Evolutionary conservation across 1,140 invertebrate genomes (phyloP), one percentile per base, ranked within the genome.

Genomic region (Drosophila arizonae): DNA sequence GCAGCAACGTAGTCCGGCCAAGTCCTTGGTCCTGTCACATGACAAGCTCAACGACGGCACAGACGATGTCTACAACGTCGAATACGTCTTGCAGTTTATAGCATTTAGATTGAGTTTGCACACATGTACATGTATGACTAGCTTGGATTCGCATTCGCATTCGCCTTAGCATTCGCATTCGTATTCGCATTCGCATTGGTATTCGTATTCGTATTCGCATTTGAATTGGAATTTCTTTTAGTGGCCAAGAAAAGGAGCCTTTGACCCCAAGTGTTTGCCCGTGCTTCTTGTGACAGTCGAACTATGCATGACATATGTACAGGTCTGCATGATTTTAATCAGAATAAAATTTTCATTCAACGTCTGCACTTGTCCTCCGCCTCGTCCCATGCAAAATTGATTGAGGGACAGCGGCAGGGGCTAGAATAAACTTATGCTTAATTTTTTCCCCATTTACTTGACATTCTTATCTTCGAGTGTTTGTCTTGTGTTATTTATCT

Each of bases 91-190:
- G 81, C 81, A 85, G 81, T 85, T 85, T 85, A 88, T 88, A 71
- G 85, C 71, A 67, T 88, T 88, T 88, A 88, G 77, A 88, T 86
- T 86, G 79, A 86, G 84, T 87, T 87, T 79, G 79, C 79, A 81
- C 76, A 74, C 68, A 87, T 64, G 66, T 74, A 72, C 76, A 81
- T 58, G 78, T 15, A 67, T 45, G 24, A 72, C 70, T 68, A 75
- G 75, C 72, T 78, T 63, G 70, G 77, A 54, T 50, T 61, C 50
- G 52, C 21, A 68, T 68, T 57, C 54, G 54, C 13, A 26, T 39
- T 60, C 30, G 61, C 28, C 64, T 73, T 45, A 33, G 52, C 17
- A 56, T 39, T 60, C 48, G 61, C 21, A 68, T 73, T 45, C 52
- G 52, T 10, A 56, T 39, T 60, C 48, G 61, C 28, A 68, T 73